Base-by-base conservation (phyloP, 2,797 vertebrate genomes). In the Diplodus sargus region DNA sequence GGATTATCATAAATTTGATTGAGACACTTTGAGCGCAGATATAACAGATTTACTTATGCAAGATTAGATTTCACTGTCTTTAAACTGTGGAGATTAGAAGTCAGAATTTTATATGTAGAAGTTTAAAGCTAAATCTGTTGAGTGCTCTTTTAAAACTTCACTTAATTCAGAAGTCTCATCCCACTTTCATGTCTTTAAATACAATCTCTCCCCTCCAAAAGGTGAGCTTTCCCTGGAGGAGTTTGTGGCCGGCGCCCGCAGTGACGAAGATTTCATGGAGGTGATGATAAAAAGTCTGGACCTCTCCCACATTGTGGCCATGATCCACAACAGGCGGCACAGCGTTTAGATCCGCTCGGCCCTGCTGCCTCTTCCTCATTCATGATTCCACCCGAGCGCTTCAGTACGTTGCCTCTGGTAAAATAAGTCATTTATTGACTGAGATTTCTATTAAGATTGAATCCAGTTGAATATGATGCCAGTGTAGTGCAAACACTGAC, bases 211-310 rank as follows among this genome's bases (percentile, higher is more conserved):
- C 49, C 42, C 25, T 49, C 22, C 22, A 12, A 90, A 90, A 97
- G 97, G 96, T 22, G 96, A 97, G 81, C 96, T 97, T 12, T 97
- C 97, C 11, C 82, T 98, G 90, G 96, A 97, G 17, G 97, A 98
- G 91, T 98, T 97, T 82, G 96, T 97, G 81, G 96, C 95, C 8
- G 97, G 97, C 0, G 96, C 96, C 14, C 95, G 95, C 48, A 96
- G 89, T 23, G 97, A 98, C 0, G 90, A 95, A 0, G 96, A 97
- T 28, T 98, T 97, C 92, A 97, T 96, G 96, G 96, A 96, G 69
- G 96, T 98, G 87, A 97, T 97, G 97, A 96, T 97, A 92, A 98
- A 97, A 76, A 97, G 96, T 71, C 85, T 97, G 89, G 97, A 97
- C 83, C 94, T 97, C 62, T 88, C 92, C 11, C 97, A 97, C 92